These are phyloP conservation scores for Dryococelus australis DNA, from an alignment of 2,888 invertebrate genomes.

Conservation along the genomic window DNA sequence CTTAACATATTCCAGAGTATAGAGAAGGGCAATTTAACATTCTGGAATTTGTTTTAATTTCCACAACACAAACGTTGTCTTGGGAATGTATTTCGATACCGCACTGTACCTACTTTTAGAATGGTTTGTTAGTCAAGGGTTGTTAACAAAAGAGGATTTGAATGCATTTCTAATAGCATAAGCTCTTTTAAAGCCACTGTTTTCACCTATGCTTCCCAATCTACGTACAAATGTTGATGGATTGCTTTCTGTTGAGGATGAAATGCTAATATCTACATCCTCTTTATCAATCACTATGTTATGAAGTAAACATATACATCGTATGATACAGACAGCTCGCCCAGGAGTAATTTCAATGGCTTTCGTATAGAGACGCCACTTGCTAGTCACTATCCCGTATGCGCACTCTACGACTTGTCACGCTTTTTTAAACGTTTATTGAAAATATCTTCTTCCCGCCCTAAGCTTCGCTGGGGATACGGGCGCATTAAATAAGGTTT, in stretches of 20 bases:
- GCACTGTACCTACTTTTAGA: too few species aligned
- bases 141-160: background rate
- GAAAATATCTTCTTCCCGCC: background rate
- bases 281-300: background rate
- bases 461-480: background rate
- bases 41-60: too few species aligned
- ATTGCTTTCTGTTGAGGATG: background rate
- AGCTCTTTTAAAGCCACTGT: background rate
- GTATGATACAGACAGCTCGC: too few species aligned
- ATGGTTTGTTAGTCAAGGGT: background rate
- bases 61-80: too few species aligned
- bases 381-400: background rate
- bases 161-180: background rate
- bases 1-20: too few species aligned
- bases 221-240: background rate
- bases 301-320: background rate
- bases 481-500: background rate
- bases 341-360: background rate
- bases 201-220: background rate
- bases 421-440: background rate
- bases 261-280: background rate
- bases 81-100: too few species aligned
- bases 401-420: background rate
- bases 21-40: too few species aligned
- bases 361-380: background rate